A percentile compares a stretch with the other conserved stretches of the same genome.
Evolutionary conservation across 2,888 invertebrate genomes (phyloP).

Genomic region (Notocelia uddmanniana): DNA sequence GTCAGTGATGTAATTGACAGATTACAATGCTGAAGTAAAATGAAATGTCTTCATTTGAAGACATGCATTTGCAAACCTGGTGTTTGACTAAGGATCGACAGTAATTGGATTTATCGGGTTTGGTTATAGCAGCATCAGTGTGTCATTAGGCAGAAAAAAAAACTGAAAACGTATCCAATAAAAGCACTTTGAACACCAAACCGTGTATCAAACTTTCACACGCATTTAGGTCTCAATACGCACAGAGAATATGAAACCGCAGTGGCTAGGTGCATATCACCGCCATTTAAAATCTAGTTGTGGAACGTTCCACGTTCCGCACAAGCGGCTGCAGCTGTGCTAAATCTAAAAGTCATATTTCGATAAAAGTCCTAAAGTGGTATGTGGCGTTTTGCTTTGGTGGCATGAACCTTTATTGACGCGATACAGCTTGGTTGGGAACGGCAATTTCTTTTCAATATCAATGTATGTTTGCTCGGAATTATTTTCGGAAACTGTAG

Average conservation of each 20-base stretch:
- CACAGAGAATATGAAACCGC: slow-evolving; percentile 32
- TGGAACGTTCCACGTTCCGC: background rate
- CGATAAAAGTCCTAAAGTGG: background rate
- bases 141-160: background rate
- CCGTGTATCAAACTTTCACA: slow-evolving; percentile 10
- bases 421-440: slow-evolving; percentile 19
- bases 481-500: slow-evolving; percentile 25
- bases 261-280: slow-evolving; percentile 10
- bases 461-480: slow-evolving; percentile 61
- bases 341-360: background rate
- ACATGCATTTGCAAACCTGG: no score
- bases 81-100: no score
- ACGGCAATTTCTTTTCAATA: slow-evolving; percentile 48
- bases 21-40: no score
- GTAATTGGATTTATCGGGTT: no score
- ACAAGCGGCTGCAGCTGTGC: background rate
- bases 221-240: slow-evolving; percentile 12
- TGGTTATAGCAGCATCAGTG: no score
- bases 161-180: background rate
- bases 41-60: no score
- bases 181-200: background rate
- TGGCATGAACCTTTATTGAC: slow-evolving; percentile 11
- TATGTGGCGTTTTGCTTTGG: slow-evolving; percentile 3
- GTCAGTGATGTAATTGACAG: no score
- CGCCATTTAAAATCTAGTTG: slow-evolving; percentile 21